phyloP scores from a whole-genome alignment of 2,888 invertebrate species.

The Dryocosmus kuriphilus region DNA sequence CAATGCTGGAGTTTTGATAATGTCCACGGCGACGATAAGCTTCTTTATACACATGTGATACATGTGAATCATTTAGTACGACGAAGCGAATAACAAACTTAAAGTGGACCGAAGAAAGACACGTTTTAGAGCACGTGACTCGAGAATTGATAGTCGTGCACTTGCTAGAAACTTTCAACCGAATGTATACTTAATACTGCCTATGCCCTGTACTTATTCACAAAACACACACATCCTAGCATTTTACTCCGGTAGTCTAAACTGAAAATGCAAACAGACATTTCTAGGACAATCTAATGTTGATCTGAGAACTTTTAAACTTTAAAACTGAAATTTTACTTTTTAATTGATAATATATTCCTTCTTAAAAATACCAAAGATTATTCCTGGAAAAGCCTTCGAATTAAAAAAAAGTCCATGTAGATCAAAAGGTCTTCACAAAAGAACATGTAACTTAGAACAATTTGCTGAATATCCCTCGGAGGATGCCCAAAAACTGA shows the following conservation, averaged over 20 bases:
- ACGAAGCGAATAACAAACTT: constrained; percentile 10
- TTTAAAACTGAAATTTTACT: too few relatives aligned
- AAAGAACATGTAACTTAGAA: background rate
- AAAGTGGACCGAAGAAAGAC: constrained; percentile 7
- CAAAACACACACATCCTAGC: background rate
- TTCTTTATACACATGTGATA: constrained; percentile 15
- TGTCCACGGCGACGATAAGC: background rate
- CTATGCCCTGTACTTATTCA: background rate
- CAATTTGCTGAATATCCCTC: background rate
- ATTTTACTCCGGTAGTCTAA: background rate
- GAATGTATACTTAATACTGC: background rate
- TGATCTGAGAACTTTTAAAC: background rate
- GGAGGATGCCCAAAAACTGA: background rate
- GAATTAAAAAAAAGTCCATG: too few relatives aligned
- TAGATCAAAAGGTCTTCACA: too few relatives aligned
- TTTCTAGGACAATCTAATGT: background rate
- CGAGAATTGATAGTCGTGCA: background rate
- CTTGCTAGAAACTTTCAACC: background rate
- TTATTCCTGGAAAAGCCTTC: too few relatives aligned
- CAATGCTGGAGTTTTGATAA: background rate
- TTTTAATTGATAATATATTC: background rate
- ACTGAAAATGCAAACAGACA: background rate
- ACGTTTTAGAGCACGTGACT: background rate
- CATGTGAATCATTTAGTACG: constrained; percentile 16
- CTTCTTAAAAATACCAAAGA: background rate